Conservation (phyloP, 37 sponge, comb jelly and placozoan species). For the Beroe forskalii region DNA sequence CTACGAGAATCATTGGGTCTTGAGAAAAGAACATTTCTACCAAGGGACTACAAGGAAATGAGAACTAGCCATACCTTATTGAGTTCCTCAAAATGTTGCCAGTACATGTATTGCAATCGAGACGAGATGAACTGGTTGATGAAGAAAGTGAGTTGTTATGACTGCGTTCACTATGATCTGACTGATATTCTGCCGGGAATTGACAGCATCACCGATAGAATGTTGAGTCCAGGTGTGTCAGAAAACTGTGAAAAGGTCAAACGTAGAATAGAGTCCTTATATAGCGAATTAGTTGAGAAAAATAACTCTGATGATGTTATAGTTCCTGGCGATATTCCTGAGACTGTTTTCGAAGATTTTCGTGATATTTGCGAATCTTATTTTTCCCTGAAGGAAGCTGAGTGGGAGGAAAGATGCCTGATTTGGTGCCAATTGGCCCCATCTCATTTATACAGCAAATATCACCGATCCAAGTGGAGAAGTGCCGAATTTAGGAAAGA, state of each 20-base stretch:
- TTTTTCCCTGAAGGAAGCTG: slow-evolving; percentile 1
- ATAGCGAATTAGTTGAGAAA: not conserved
- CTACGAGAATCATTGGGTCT: no score
- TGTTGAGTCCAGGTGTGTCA: not conserved
- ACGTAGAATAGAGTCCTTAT: not conserved
- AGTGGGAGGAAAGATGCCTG: not conserved
- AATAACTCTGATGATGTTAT: no score
- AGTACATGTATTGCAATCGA: not conserved
- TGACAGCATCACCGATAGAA: not conserved
- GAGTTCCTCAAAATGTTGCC: no score
- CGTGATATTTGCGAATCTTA: not conserved
- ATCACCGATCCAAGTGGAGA: not conserved
- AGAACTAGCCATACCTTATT: no score
- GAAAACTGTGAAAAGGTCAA: not conserved
- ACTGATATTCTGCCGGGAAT: not conserved
- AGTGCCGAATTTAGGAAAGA: not conserved
- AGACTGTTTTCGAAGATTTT: not conserved
- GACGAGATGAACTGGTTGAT: not conserved
- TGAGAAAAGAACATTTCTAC: no score
- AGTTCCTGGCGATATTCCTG: not conserved
- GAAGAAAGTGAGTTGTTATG: not conserved
- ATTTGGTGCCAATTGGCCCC: not conserved
- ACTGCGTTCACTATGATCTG: not conserved
- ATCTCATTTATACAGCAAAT: not conserved
- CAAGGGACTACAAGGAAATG: no score